Percentiles rank a stretch among this genome's conserved stretches.
These are phyloP conservation scores for Drosophila carrolli DNA, from an alignment of 1,140 invertebrate species.

Conservation along the genomic window DNA sequence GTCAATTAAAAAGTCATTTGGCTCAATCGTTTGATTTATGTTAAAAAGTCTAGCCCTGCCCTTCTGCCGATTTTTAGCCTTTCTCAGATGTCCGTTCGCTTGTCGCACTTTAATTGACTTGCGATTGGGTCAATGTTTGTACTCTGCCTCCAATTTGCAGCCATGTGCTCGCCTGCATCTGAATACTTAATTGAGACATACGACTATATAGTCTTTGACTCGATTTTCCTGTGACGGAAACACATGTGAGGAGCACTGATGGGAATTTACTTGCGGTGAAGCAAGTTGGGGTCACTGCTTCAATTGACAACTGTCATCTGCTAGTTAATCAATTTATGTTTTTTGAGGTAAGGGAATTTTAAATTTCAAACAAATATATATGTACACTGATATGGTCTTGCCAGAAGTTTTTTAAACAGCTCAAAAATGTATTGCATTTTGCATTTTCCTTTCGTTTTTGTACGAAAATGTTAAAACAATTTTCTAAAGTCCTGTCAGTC, in stretches of 20 bases:
- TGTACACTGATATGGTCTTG: too few species aligned
- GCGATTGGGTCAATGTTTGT: constrained; percentile 54
- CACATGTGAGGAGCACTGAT: constrained; percentile 22
- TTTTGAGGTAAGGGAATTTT: background rate
- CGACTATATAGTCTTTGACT: constrained; percentile 14
- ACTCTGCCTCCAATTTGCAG: constrained; percentile 32
- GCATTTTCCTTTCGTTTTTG: too few species aligned
- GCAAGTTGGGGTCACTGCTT: constrained; percentile 17
- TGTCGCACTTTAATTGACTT: constrained; percentile 66
- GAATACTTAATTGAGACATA: constrained; percentile 43
- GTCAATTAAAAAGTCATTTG: constrained; percentile 68
- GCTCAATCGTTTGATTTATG: constrained; percentile 68
- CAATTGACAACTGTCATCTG: constrained; percentile 24
- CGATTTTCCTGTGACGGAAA: constrained; percentile 22
- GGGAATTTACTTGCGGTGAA: background rate
- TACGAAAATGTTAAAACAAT: too few species aligned
- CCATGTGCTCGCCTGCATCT: constrained; percentile 14
- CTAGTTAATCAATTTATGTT: constrained; percentile 10
- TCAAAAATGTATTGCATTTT: too few species aligned
- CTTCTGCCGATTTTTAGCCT: constrained; percentile 8
- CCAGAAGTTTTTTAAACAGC: too few species aligned
- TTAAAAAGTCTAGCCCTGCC: constrained; percentile 15
- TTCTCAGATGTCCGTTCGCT: background rate
- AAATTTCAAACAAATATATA: background rate
- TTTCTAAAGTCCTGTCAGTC: too few species aligned